Percentiles rank a stretch among this genome's conserved stretches.
phyloP scores from a whole-genome alignment of 1,140 invertebrate species.

The Drosophila santomea region DNA sequence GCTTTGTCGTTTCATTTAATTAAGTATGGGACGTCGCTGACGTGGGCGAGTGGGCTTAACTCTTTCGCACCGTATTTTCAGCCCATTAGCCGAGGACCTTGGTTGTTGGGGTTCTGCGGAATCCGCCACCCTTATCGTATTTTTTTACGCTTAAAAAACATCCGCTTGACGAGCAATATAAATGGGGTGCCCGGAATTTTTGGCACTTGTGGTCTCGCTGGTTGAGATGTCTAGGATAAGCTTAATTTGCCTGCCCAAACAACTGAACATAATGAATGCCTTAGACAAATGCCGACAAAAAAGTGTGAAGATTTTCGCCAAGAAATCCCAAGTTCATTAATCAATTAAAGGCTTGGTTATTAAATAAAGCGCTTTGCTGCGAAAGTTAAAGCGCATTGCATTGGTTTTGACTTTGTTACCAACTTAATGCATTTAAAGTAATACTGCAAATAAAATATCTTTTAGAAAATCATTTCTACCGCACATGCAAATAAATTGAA shows the following conservation, averaged over 20 bases:
- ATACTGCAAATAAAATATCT: background rate
- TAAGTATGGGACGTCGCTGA: conserved; percentile 39
- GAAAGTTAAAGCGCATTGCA: background rate
- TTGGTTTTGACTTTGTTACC: too few relatives aligned
- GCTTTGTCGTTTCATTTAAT: conserved; percentile 68
- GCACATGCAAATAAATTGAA: conserved; percentile 5
- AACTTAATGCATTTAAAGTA: too few relatives aligned
- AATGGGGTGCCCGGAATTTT: conserved; percentile 68
- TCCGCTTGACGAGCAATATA: conserved; percentile 55
- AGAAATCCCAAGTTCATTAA: conserved; percentile 19
- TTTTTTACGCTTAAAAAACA: conserved; percentile 37
- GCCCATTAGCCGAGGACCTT: conserved; percentile 22
- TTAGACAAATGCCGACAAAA: conserved; percentile 6
- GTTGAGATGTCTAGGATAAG: conserved; percentile 31
- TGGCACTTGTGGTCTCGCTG: conserved; percentile 65
- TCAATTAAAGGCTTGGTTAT: background rate
- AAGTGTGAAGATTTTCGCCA: conserved; percentile 30
- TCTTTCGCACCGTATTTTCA: conserved; percentile 56
- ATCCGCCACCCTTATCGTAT: conserved; percentile 13
- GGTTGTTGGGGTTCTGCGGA: background rate
- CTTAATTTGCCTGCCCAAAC: conserved; percentile 48
- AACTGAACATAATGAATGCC: conserved; percentile 13
- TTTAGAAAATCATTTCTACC: background rate
- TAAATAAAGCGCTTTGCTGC: too few relatives aligned
- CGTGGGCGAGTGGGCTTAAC: conserved; percentile 48